Base-by-base conservation (phyloP, 1,140 invertebrate genomes). In the Doryteuthis pealeii region DNA sequence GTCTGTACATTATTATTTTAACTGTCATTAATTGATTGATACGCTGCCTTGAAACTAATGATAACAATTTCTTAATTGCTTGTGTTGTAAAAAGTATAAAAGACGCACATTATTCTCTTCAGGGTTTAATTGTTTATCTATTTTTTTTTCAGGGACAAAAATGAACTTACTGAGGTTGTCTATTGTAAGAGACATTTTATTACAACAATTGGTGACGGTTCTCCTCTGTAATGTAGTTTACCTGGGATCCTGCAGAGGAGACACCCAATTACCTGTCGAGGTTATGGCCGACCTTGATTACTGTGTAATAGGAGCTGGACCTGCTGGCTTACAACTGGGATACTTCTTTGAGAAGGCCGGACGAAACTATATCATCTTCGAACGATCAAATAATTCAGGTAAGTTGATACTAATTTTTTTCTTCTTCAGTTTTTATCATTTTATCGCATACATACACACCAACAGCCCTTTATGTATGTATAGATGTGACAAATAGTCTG, bases 231-330 rank as follows among this genome's bases (percentile, higher is more conserved):
- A 40, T 22, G 54, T 22, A 6, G 6, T 2, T 62, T 22, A 62
- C 18, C 54, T n/a, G 12, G 18, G 22, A n/a, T 62, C 10, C 18
- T n/a, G 26, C 18, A 62, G 54, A 6, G 6, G 54, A 62, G 18
- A 28, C 5, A 62, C 18, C 5, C 18, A 12, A 22, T 14, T 18
- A 12, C 18, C 54, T 5, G 1, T 0, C 18, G 26, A 62, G 54
- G 5, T 62, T 28, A 62, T 18, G 35, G 3, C 35, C 31, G 79
- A 82, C 76, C 83, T 82, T 76, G 85, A 89, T 49, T 89, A 89
- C 83, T 89, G 89, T 75, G 78, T 90, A 31, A 82, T 90, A 43
- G 89, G 89, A 22, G 89, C 86, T 40, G 89, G 89, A 28, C 89
- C 89, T 8, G 78, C 82, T n/a, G 89, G 89, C 26, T 81, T 90